Conservation (phyloP, 1,140 invertebrate genomes). For the Papilio machaon region DNA sequence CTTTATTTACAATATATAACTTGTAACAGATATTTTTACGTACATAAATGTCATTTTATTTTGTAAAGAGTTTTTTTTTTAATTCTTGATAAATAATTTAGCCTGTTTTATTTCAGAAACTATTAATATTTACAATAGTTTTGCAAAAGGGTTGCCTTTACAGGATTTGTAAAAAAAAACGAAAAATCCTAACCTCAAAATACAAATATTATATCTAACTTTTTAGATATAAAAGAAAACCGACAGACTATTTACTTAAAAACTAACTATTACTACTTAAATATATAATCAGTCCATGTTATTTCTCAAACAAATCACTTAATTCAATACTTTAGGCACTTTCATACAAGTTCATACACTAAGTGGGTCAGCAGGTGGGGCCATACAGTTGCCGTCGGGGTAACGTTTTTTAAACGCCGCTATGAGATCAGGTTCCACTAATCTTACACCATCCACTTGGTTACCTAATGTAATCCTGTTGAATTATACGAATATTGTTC, state of each 20-base stretch:
- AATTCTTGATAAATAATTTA: background rate
- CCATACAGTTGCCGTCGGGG: conserved; percentile 96
- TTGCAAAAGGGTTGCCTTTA: background rate
- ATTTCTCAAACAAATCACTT: background rate
- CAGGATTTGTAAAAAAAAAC: background rate
- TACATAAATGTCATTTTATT: conserved; percentile 10
- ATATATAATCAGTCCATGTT: background rate
- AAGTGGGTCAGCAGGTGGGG: conserved; percentile 73
- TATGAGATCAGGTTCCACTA: conserved; percentile 96
- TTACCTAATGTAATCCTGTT: conserved; percentile 95
- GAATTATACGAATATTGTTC: conserved; percentile 23
- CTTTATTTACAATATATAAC: conserved; percentile 45
- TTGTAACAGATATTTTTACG: conserved; percentile 13
- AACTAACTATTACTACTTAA: background rate
- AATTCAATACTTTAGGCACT: background rate
- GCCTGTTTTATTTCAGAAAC: background rate
- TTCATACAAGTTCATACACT: conserved; percentile 35
- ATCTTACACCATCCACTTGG: conserved; percentile 96
- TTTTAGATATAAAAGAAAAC: background rate
- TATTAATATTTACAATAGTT: background rate
- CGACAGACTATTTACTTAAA: background rate
- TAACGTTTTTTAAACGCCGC: conserved; percentile 94
- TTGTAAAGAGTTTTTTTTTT: background rate
- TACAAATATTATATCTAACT: background rate
- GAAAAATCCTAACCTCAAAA: background rate